Conservation (phyloP, 2,888 invertebrate species). For the Rhamphomyia laevipes region DNA sequence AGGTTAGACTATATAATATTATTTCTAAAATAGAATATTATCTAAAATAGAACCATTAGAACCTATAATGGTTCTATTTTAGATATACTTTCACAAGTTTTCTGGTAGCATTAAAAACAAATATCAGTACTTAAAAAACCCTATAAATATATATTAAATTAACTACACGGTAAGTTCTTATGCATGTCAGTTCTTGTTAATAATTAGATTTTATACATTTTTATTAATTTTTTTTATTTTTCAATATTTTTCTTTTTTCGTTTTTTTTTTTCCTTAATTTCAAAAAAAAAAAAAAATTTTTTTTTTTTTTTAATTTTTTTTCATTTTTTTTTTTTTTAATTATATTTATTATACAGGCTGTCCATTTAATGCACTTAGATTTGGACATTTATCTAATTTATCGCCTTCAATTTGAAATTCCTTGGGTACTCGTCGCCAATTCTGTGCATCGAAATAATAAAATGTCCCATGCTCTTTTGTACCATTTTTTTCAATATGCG, state of each 20-base stretch:
- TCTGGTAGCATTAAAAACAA: too few species aligned
- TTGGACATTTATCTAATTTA: constrained; percentile 74
- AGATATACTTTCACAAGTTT: too few species aligned
- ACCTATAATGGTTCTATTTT: too few species aligned
- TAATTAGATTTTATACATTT: too few species aligned
- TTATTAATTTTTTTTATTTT: not conserved
- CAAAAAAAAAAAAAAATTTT: not conserved
- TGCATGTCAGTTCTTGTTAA: too few species aligned
- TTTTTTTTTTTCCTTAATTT: not conserved
- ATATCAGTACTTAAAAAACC: too few species aligned
- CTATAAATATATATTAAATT: too few species aligned
- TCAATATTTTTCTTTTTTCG: not conserved
- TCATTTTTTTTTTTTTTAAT: not conserved
- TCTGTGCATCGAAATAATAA: constrained; percentile 98
- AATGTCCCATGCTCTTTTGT: constrained; percentile 98
- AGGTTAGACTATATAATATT: too few species aligned
- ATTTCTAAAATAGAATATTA: too few species aligned
- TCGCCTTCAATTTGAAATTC: constrained; percentile 99
- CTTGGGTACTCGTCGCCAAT: constrained; percentile 98
- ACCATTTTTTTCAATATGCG: constrained; percentile 86
- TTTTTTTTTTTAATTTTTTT: too few species aligned
- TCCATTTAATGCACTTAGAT: constrained; percentile 39
- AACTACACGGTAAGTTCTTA: too few species aligned
- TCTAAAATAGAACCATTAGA: too few species aligned
- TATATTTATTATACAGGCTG: constrained; percentile 35